A percentile compares a stretch with the other conserved stretches of the same genome.
Conservation (phyloP, 2,113 vertebrate genomes). For the Axis porcinus region DNA sequence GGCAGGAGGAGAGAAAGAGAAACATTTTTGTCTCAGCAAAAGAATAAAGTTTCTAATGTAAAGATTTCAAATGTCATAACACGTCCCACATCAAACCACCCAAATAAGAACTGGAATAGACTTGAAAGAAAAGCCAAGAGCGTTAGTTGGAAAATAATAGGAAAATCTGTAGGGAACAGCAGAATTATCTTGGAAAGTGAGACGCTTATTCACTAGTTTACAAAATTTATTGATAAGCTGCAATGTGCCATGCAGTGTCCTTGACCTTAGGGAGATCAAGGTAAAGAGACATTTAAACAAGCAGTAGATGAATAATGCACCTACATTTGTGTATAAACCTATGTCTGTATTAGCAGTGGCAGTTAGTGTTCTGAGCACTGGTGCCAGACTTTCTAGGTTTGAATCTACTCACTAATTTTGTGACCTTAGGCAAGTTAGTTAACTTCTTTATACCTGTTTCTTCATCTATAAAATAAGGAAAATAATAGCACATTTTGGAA, state of each 20-base stretch:
- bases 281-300: neutral
- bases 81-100: neutral
- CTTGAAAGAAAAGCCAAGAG: neutral
- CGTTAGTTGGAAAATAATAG: neutral
- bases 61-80: constrained; percentile 13
- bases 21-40: constrained; percentile 33
- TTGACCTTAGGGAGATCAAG: neutral
- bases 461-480: neutral
- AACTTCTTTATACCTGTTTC: neutral
- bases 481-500: neutral
- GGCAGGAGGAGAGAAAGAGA: neutral
- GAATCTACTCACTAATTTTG: neutral
- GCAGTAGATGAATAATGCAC: neutral
- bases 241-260: neutral
- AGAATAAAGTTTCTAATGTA: neutral
- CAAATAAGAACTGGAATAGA: constrained; percentile 22
- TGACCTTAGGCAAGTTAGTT: neutral
- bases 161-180: neutral
- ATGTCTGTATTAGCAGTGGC: neutral
- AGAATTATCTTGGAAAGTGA: neutral
- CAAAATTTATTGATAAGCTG: neutral
- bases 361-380: neutral
- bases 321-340: neutral
- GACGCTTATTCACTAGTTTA: neutral
- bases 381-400: neutral